Conservation (phyloP, 1,140 invertebrate genomes). For the Atta colombica region DNA sequence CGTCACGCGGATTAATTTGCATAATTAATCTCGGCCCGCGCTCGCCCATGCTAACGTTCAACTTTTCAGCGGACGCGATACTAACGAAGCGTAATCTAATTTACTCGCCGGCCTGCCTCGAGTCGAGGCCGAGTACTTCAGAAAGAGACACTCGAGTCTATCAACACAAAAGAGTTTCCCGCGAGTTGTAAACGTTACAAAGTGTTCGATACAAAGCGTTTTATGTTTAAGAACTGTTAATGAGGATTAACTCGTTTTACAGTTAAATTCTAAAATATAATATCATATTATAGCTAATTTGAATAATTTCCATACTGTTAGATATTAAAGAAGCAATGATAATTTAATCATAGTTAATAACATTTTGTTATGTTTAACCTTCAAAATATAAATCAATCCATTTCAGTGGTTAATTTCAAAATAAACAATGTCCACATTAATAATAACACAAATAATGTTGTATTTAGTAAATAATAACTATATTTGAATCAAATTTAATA, state of each 20-base stretch:
- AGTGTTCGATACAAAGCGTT: background rate
- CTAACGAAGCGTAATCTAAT: slow-evolving; percentile 59
- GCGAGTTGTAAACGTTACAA: background rate
- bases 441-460: too few relatives aligned
- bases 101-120: slow-evolving; percentile 15
- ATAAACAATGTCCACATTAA: too few relatives aligned
- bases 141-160: slow-evolving; percentile 27
- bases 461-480: too few relatives aligned
- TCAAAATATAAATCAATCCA: too few relatives aligned
- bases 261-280: too few relatives aligned
- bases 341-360: too few relatives aligned
- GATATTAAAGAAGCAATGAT: background rate
- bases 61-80: slow-evolving; percentile 53
- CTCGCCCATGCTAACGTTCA: slow-evolving; percentile 42
- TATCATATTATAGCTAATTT: too few relatives aligned
- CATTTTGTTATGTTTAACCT: too few relatives aligned
- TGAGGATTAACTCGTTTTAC: background rate
- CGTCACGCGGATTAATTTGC: slow-evolving; percentile 56
- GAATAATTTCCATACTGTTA: too few relatives aligned
- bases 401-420: too few relatives aligned
- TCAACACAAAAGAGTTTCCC: background rate
- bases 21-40: slow-evolving; percentile 54
- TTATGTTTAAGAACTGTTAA: background rate
- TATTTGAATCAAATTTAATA: too few relatives aligned
- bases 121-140: slow-evolving; percentile 28